Evolutionary conservation across 1,140 invertebrate genomes (phyloP).

Genomic region (Lasioglossum albipes): DNA sequence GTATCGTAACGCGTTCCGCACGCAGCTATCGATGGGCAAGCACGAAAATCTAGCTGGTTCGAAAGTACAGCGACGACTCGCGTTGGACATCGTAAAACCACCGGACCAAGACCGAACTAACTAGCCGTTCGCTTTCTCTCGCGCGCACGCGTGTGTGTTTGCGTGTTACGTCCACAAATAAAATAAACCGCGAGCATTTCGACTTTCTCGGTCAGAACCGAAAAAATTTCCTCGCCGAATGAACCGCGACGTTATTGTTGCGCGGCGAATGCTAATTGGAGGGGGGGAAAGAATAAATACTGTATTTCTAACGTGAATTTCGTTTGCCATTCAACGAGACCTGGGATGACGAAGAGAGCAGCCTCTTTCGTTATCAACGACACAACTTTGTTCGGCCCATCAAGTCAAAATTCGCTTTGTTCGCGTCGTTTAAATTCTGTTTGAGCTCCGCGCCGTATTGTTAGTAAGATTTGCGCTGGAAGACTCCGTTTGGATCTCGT

Average conservation of each 20-base stretch:
- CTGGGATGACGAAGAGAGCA: not conserved
- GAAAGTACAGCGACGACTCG: constrained; percentile 28
- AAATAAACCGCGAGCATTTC: constrained; percentile 49
- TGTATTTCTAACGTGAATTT: not conserved
- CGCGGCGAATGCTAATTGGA: not conserved
- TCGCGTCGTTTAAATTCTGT: constrained; percentile 35
- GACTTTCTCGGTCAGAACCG: constrained; percentile 49
- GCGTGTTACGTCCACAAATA: constrained; percentile 49
- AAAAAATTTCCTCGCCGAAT: not conserved
- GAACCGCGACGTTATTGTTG: not conserved
- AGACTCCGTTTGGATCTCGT: constrained; percentile 16
- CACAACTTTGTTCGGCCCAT: constrained; percentile 12
- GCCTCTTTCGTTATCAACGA: not conserved
- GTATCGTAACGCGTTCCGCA: constrained; percentile 4
- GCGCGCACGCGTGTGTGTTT: not conserved
- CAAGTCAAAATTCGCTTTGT: constrained; percentile 27
- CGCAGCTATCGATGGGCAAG: constrained; percentile 23
- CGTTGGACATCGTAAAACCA: constrained; percentile 46
- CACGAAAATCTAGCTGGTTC: constrained; percentile 36
- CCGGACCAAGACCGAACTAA: constrained; percentile 45
- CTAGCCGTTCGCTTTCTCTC: constrained; percentile 54
- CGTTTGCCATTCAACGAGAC: not conserved
- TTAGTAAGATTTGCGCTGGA: constrained; percentile 17
- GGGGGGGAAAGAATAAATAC: not conserved
- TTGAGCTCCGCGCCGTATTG: constrained; percentile 25